phyloP scores from a whole-genome alignment of 2,113 vertebrate genomes.

The Amblyornis subalaris region DNA sequence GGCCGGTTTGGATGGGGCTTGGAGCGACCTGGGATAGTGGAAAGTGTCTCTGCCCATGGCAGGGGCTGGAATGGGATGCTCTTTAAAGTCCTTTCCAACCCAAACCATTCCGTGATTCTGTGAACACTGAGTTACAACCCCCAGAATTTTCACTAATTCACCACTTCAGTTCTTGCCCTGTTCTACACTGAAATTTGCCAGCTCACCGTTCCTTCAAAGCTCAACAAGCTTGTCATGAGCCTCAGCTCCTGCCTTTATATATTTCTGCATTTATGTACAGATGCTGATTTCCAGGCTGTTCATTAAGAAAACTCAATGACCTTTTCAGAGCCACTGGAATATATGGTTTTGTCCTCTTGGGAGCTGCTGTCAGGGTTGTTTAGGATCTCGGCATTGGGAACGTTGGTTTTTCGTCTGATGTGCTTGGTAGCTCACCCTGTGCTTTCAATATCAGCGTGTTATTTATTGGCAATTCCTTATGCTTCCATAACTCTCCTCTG shows the following conservation, averaged over 20 bases:
- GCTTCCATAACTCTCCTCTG: constrained; percentile 26
- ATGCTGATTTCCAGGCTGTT: background rate
- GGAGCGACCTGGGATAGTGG: background rate
- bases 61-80: background rate
- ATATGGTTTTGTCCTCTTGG: background rate
- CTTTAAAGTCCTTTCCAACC: background rate
- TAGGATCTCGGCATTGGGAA: background rate
- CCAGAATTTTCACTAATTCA: background rate
- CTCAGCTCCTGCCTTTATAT: background rate
- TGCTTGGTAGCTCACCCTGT: background rate
- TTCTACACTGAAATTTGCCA: background rate
- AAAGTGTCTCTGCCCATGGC: background rate
- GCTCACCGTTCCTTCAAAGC: background rate
- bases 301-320: background rate
- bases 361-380: background rate
- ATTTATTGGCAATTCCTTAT: constrained; percentile 22
- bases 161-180: background rate
- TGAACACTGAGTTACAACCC: background rate
- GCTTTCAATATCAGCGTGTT: background rate
- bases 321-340: background rate
- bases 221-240: background rate
- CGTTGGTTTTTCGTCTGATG: background rate
- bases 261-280: background rate
- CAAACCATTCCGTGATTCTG: background rate
- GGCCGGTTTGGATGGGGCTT: background rate